These are phyloP conservation scores for Morpho helenor DNA, from an alignment of 2,888 invertebrate species.

Conservation along the genomic window DNA sequence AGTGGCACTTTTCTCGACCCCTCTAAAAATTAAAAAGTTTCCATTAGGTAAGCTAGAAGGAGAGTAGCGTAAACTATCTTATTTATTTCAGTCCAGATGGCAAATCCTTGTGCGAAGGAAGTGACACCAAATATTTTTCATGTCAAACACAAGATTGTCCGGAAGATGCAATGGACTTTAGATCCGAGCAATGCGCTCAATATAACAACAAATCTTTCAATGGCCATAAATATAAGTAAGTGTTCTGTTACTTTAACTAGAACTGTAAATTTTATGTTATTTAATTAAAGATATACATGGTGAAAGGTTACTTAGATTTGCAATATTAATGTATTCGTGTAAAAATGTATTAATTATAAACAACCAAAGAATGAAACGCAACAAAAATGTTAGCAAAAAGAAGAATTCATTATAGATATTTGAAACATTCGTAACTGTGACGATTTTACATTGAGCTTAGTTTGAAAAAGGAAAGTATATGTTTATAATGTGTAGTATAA, in stretches of 20 bases:
- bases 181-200: conserved; percentile 92
- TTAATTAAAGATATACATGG: too few species aligned
- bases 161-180: conserved; percentile 87
- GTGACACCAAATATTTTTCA: conserved; percentile 90
- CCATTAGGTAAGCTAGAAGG: too few species aligned
- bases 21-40: too few species aligned
- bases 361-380: too few species aligned
- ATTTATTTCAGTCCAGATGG: conserved; percentile 79
- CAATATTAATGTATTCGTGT: too few species aligned
- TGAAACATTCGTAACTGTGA: too few species aligned
- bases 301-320: too few species aligned
- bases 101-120: conserved; percentile 84
- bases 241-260: conserved; percentile 16
- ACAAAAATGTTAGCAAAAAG: too few species aligned
- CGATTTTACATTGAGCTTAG: too few species aligned
- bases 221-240: conserved; percentile 87
- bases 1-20: too few species aligned
- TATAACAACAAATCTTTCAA: conserved; percentile 91
- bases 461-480: not conserved
- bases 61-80: not conserved
- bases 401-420: too few species aligned
- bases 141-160: conserved; percentile 96
- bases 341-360: too few species aligned
- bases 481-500: not conserved
- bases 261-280: not conserved